Evolutionary conservation across 1,140 invertebrate genomes (phyloP), one percentile per base, ranked within the genome.

Genomic region (Cylas formicarius): DNA sequence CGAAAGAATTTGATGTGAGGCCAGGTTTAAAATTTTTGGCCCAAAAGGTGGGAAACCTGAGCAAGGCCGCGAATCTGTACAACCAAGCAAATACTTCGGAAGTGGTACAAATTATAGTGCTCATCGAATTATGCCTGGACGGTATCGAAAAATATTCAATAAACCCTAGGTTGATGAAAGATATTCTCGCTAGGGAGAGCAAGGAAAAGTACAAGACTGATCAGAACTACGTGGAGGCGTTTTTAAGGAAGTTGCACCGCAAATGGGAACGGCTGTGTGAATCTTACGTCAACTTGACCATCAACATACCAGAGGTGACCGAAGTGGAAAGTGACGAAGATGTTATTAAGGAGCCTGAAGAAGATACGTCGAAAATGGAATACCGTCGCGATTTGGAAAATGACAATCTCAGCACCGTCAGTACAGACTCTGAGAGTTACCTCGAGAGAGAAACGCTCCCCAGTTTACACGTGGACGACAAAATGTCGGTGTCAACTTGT

Each of bases 21-120:
- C 90, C 91, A 0, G 90, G 90, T 0, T 67, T 96, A 5, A 95
- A 95, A 64, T 94, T 95, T 63, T 72, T 95, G 4, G 78, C 93
- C 29, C 90, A 95, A 66, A 95, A 94, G 72, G 90, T 95, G 0
- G 86, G 84, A 0, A 84, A 86, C 56, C 74, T 91, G 39, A 83
- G 86, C 24, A 78, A 86, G 53, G 87, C 90, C 8, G 89, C 90
- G 1, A 95, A 95, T 70, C 67, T 94, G 11, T 96, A 94, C 61
- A 86, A 86, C 46, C 89, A 92, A 67, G 86, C 90, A n/a, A 88
- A 86, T 18, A 86, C 87, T 2, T 84, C 87, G 9, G 92, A 89
- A 82, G 82, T 89, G 2, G 82, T 93, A 2, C 88, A 90, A 61
- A 81, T 89, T n/a, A 83, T 91, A 31, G 79, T 86, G 1, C 65